Conservation (phyloP, 30 jellyfish, hydroid and myxozoan species). For the Chrysaora quinquecirrha region DNA sequence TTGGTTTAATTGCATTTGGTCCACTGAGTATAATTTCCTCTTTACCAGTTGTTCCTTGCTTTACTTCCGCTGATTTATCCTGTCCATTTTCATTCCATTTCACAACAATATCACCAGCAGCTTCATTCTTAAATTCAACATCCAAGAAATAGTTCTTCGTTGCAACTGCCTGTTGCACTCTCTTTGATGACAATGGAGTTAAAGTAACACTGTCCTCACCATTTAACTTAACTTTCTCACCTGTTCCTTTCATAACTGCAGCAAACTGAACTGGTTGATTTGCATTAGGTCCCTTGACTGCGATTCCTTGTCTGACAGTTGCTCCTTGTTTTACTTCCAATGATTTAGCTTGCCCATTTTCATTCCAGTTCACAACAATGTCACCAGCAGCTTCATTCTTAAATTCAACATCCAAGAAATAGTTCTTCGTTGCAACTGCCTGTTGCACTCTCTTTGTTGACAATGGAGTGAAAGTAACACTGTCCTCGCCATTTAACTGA, state of each 20-base stretch:
- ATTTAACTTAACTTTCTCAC: not conserved
- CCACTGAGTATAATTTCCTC: slow-evolving; percentile 1
- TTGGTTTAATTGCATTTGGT: not conserved
- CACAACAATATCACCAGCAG: slow-evolving; percentile 13
- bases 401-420: slow-evolving; percentile 20
- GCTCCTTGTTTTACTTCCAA: slow-evolving; percentile 18
- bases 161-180: not conserved
- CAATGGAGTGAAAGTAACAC: not conserved
- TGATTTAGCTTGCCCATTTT: not conserved
- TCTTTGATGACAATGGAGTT: not conserved
- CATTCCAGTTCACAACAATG: slow-evolving; percentile 15
- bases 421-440: slow-evolving; percentile 1
- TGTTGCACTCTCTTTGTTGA: not conserved
- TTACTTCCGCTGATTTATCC: not conserved
- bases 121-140: slow-evolving; percentile 33
- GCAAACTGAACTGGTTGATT: slow-evolving; percentile 3
- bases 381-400: slow-evolving; percentile 33
- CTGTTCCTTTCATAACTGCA: slow-evolving; percentile 38
- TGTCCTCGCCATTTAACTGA: slow-evolving; percentile 37
- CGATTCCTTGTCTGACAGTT: not conserved
- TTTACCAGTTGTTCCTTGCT: slow-evolving; percentile 10
- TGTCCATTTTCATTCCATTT: slow-evolving; percentile 18
- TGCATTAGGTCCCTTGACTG: not conserved
- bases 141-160: slow-evolving; percentile 21
- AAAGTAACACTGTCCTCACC: slow-evolving; percentile 12